Conservation (phyloP, 2,113 vertebrate species). For the Caranx ignobilis region DNA sequence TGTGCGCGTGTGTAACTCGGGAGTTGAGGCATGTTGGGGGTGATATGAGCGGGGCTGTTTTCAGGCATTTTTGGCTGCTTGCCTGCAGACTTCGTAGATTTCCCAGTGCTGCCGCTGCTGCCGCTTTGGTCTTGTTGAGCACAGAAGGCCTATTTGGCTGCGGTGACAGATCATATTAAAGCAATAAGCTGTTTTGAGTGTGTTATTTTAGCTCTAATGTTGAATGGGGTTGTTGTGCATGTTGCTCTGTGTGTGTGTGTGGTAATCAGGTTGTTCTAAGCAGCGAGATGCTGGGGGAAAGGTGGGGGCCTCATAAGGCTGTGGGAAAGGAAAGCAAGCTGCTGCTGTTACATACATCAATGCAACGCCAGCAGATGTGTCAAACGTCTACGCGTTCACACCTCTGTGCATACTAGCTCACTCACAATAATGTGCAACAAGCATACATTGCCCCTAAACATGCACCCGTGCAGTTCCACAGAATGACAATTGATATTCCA, state of each 20-base stretch:
- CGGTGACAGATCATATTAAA: conserved; percentile 69
- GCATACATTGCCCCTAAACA: conserved; percentile 35
- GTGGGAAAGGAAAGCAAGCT: conserved; percentile 77
- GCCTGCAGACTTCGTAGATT: conserved; percentile 56
- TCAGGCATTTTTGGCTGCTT: conserved; percentile 61
- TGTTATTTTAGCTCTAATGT: conserved; percentile 59
- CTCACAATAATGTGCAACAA: conserved; percentile 58
- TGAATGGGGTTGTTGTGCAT: conserved; percentile 61
- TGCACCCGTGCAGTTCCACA: conserved; percentile 23
- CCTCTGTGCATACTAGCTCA: conserved; percentile 61
- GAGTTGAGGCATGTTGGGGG: conserved; percentile 46
- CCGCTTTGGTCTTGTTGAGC: conserved; percentile 54
- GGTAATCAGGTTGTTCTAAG: conserved; percentile 47
- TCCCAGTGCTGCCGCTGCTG: conserved; percentile 28
- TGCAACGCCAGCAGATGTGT: conserved; percentile 78
- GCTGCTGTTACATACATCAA: conserved; percentile 74
- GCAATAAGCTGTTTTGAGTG: conserved; percentile 61
- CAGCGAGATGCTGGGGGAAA: conserved; percentile 32
- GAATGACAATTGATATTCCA: conserved; percentile 57
- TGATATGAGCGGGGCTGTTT: conserved; percentile 66
- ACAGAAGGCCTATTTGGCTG: conserved; percentile 65
- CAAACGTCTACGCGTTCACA: conserved; percentile 80
- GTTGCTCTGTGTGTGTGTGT: conserved; percentile 24
- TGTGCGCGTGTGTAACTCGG: conserved; percentile 21
- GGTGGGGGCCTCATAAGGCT: conserved; percentile 61